phyloP scores from a whole-genome alignment of 2,113 vertebrate genomes.

The Pagrus major region DNA sequence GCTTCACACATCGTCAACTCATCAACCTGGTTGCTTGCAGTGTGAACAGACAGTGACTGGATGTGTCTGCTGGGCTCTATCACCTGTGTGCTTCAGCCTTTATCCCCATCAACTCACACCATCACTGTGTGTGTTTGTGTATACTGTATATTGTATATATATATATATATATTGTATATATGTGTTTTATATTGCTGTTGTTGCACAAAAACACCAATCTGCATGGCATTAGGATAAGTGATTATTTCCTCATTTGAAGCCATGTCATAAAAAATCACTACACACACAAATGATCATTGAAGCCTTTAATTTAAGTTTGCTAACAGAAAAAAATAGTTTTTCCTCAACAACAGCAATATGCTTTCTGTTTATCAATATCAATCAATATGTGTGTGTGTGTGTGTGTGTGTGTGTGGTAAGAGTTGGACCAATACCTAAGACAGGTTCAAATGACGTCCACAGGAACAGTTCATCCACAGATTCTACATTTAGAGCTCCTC shows the following conservation, averaged over 20 bases:
- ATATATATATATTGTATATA: no score
- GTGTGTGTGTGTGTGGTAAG: background rate
- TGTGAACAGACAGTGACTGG: background rate
- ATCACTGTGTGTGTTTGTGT: background rate
- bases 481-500: background rate
- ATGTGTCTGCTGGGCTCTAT: background rate
- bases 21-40: background rate
- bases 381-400: no score
- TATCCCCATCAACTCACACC: background rate
- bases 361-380: background rate
- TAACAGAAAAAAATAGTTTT: conserved; percentile 13
- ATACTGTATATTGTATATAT: no score
- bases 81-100: background rate
- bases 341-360: conserved; percentile 38
- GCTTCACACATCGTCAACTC: background rate
- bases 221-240: background rate
- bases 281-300: conserved; percentile 18
- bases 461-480: conserved; percentile 17
- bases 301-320: conserved; percentile 16
- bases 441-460: background rate
- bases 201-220: conserved; percentile 21
- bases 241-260: background rate
- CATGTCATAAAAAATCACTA: conserved; percentile 1
- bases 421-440: background rate
- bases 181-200: conserved; percentile 24